These are phyloP conservation scores for Trypoxylus dichotomus DNA, from an alignment of 1,140 invertebrate genomes.

Conservation along the genomic window DNA sequence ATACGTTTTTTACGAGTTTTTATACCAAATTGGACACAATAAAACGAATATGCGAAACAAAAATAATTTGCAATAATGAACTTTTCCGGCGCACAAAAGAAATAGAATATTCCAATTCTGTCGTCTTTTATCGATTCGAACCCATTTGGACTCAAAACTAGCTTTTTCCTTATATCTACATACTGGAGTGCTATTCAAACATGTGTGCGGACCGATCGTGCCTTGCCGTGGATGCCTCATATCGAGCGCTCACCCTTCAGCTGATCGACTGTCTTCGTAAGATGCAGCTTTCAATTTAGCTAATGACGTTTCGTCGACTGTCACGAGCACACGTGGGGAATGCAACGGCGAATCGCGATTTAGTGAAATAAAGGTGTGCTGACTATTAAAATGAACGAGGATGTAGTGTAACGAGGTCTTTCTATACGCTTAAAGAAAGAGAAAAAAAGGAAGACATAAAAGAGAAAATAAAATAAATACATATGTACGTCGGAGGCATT, in stretches of 20 bases:
- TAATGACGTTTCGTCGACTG: slow-evolving; percentile 54
- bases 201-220: slow-evolving; percentile 39
- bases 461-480: not conserved
- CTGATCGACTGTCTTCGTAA: slow-evolving; percentile 45
- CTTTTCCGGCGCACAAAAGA: not conserved
- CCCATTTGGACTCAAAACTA: slow-evolving; percentile 52
- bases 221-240: slow-evolving; percentile 30
- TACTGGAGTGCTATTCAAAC: slow-evolving; percentile 53
- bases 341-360: slow-evolving; percentile 43
- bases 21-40: not conserved
- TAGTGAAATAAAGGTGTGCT: slow-evolving; percentile 46
- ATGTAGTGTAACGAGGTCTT: slow-evolving; percentile 9
- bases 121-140: slow-evolving; percentile 50
- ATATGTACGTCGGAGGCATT: not conserved
- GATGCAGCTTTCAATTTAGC: slow-evolving; percentile 54
- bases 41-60: not conserved
- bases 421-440: not conserved
- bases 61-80: slow-evolving; percentile 16
- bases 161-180: slow-evolving; percentile 54
- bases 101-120: slow-evolving; percentile 43
- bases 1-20: not conserved
- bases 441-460: not conserved
- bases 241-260: slow-evolving; percentile 12
- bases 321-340: slow-evolving; percentile 51
- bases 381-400: slow-evolving; percentile 34